Evolutionary conservation across 2,797 vertebrate species (phyloP).

Genomic region (Lacerta bilineata): DNA sequence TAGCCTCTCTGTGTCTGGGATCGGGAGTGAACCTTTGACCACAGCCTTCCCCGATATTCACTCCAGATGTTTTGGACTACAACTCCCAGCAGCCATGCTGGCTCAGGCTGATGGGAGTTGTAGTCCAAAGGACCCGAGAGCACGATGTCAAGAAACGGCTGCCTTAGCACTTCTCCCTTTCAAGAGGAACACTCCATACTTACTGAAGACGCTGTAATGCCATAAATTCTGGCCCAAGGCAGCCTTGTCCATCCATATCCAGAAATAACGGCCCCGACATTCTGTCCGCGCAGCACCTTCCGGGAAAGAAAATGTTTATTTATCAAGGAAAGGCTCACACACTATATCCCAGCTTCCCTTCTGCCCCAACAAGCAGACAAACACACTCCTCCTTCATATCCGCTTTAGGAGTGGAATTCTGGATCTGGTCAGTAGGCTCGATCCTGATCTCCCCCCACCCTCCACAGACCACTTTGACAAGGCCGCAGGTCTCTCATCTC

Average conservation of each 20-base stretch:
- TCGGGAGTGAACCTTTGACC: not conserved
- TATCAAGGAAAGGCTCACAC: not conserved
- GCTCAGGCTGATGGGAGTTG: no score
- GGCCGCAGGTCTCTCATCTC: no score
- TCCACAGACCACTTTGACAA: no score
- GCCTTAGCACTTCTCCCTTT: not conserved
- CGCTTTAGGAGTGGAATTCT: not conserved
- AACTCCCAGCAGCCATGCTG: no score
- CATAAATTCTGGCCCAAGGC: slow-evolving; percentile 19
- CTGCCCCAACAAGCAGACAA: not conserved
- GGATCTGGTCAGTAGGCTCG: no score
- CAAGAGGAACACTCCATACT: not conserved
- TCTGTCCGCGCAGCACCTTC: slow-evolving; percentile 17
- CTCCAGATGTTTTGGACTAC: no score
- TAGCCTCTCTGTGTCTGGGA: not conserved
- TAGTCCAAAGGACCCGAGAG: no score
- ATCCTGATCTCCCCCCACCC: no score
- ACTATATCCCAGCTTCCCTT: no score
- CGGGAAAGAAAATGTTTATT: not conserved
- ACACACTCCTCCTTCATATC: not conserved
- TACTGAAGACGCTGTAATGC: slow-evolving; percentile 37
- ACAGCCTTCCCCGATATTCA: no score
- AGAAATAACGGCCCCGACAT: slow-evolving; percentile 32
- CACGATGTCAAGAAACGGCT: not conserved
- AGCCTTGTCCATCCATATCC: slow-evolving; percentile 40